Conservation (phyloP, 2,113 vertebrate genomes). For the Dipodomys ordii region DNA sequence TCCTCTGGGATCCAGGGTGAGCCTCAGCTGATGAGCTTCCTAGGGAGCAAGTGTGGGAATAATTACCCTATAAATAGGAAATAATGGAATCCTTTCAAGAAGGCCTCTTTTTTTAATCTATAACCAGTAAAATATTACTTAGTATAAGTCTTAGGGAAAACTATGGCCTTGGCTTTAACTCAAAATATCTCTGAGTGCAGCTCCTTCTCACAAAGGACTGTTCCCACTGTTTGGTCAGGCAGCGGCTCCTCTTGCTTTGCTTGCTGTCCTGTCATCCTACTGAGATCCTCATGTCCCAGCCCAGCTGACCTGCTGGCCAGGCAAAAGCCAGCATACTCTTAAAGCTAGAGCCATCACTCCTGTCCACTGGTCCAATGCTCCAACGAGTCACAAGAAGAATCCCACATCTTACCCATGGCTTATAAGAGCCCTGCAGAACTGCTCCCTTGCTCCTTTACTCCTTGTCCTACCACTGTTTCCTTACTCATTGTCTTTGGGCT, state of each 20-base stretch:
- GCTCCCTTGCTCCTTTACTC: fast-evolving
- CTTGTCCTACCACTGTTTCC: fast-evolving
- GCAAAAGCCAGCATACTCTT: background rate
- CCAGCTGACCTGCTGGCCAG: too few relatives aligned
- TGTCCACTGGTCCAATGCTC: background rate
- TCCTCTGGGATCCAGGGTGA: background rate
- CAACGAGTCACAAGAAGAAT: background rate
- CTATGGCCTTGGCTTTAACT: background rate
- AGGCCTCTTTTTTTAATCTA: background rate
- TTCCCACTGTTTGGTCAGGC: background rate
- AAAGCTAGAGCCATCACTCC: background rate
- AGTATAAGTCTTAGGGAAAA: background rate
- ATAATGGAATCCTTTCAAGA: background rate
- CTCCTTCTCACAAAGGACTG: background rate
- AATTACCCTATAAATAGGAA: background rate
- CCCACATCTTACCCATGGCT: background rate
- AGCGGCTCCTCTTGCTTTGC: background rate
- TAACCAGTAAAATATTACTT: background rate
- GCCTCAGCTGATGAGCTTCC: background rate
- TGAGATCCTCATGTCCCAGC: fast-evolving
- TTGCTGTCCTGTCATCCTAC: fast-evolving
- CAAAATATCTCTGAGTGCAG: background rate
- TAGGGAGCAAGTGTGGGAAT: background rate
- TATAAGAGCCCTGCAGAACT: fast-evolving
- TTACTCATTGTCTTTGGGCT: background rate